phyloP scores from a whole-genome alignment of 2,113 vertebrate genomes.

The Bucco capensis region DNA sequence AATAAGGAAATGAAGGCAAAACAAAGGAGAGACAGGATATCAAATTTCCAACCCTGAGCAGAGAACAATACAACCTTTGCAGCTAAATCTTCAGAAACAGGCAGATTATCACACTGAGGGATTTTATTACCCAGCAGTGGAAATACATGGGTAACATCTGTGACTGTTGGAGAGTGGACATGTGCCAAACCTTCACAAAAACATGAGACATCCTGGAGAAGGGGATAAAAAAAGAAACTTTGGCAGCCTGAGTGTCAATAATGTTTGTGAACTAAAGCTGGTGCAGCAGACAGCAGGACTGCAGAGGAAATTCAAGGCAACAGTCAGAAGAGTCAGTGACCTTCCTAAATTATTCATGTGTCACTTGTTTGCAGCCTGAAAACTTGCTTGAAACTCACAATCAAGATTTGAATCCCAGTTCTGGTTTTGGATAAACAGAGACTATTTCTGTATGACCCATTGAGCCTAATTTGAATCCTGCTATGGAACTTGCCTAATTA shows the following conservation, averaged over 20 bases:
- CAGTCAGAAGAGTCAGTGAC: background rate
- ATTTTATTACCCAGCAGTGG: background rate
- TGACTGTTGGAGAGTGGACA: background rate
- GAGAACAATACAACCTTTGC: background rate
- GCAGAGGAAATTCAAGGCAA: background rate
- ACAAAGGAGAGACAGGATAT: background rate
- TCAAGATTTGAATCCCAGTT: constrained; percentile 13
- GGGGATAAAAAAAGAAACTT: background rate
- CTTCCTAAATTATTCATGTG: constrained; percentile 47
- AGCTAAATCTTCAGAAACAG: background rate
- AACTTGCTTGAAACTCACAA: background rate
- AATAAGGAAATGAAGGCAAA: background rate
- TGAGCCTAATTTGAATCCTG: constrained; percentile 15
- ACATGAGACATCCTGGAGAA: background rate
- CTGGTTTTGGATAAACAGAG: constrained; percentile 9
- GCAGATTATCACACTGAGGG: background rate
- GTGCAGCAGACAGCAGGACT: background rate
- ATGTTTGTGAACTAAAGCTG: background rate
- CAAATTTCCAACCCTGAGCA: background rate
- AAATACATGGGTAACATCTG: background rate
- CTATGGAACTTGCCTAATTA: constrained; percentile 28
- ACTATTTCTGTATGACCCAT: background rate
- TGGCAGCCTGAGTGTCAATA: background rate
- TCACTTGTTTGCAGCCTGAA: constrained; percentile 12
- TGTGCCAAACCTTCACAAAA: background rate